Conservation (phyloP, 1,140 invertebrate species). For the Cyclina sinensis region DNA sequence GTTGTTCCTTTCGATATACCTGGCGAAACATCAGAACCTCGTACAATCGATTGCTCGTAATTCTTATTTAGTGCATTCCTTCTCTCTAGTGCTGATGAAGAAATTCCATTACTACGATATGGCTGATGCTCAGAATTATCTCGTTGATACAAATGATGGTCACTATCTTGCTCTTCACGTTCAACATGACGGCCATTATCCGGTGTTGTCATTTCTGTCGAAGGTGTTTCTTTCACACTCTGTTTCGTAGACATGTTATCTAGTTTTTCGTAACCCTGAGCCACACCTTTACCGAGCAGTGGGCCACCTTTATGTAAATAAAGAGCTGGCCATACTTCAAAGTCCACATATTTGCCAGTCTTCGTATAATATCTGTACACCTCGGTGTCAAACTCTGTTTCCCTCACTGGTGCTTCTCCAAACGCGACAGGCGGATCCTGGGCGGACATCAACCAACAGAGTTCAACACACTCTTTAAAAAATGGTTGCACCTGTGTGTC, state of each 20-base stretch:
- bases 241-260: background rate
- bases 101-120: no score
- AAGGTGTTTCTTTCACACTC: background rate
- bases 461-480: background rate
- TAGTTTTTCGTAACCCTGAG: background rate
- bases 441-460: conserved; percentile 15
- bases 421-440: conserved; percentile 41
- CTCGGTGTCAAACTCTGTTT: background rate
- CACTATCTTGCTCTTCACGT: no score
- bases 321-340: background rate
- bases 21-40: background rate
- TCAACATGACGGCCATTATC: no score
- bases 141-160: no score
- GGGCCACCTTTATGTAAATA: background rate
- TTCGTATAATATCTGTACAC: background rate
- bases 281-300: background rate
- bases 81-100: no score
- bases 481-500: background rate
- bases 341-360: background rate
- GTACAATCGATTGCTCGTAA: background rate
- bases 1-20: background rate
- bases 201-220: no score
- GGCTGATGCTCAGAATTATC: no score
- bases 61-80: background rate
- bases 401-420: background rate